A percentile compares a stretch with the other conserved stretches of the same genome.
These are phyloP conservation scores for Megalonaias nervosa DNA, from an alignment of 1,140 invertebrate species.

Conservation along the genomic window DNA sequence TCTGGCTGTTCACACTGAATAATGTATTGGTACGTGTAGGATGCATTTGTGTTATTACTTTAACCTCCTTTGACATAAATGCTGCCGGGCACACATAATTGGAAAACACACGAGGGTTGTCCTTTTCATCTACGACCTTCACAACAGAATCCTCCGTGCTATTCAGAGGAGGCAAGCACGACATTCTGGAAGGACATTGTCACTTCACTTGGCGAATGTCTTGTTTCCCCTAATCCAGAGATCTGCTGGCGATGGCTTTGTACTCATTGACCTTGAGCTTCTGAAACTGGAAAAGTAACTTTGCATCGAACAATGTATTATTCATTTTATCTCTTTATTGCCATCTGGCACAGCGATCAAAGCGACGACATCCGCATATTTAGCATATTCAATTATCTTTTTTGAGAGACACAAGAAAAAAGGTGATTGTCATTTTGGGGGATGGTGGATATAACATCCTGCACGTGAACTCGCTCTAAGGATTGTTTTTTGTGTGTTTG, in stretches of 20 bases:
- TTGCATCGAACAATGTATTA: constrained; percentile 24
- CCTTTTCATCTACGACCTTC: constrained; percentile 31
- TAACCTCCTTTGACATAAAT: constrained; percentile 81
- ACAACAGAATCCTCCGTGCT: constrained; percentile 20
- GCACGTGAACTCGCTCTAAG: constrained; percentile 21
- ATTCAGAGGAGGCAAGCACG: constrained; percentile 12
- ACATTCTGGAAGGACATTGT: constrained; percentile 23
- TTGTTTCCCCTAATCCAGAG: constrained; percentile 17
- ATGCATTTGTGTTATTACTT: constrained; percentile 89
- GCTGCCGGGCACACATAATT: constrained; percentile 5
- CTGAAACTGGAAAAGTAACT: constrained; percentile 26
- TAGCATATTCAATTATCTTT: constrained; percentile 27
- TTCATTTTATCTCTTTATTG: constrained; percentile 27
- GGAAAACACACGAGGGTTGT: constrained; percentile 27
- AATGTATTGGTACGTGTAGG: constrained; percentile 80
- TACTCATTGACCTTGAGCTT: constrained; percentile 22
- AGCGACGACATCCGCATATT: constrained; percentile 17
- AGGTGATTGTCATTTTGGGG: constrained; percentile 26
- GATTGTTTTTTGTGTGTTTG: constrained; percentile 28
- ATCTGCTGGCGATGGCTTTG: constrained; percentile 24
- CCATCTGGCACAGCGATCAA: constrained; percentile 26
- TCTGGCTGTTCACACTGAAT: constrained; percentile 73
- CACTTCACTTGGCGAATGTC: constrained; percentile 26
- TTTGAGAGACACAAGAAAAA: constrained; percentile 19
- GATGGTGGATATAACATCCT: constrained; percentile 32